Evolutionary conservation across 1,140 invertebrate species (phyloP), one percentile per base, ranked within the genome.

Genomic region (Cotesia glomerata): DNA sequence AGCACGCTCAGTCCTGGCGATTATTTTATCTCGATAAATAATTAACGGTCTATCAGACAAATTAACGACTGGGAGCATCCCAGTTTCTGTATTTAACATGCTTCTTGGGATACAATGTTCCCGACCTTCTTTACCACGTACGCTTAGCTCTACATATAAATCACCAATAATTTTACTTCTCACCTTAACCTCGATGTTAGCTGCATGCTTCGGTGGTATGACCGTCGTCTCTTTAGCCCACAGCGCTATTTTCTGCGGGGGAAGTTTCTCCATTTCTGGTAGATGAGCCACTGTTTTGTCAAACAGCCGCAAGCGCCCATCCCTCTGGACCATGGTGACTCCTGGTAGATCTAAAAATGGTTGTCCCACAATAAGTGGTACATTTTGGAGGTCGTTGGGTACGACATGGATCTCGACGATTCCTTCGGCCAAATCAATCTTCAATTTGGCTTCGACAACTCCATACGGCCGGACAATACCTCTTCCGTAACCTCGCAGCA

Each of bases 321-420:
- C 63, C 13, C 59, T 64, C 54, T 64, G 56, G 4, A 78, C 73
- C 3, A 62, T 66, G 0, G 71, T 72, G 8, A 78, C 70, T 26
- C 64, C 69, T 39, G 72, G 67, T 18, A 74, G 34, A n/a, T 64
- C 64, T n/a, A 75, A 13, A 56, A 78, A 72, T 5, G 77, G 63
- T 51, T 76, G 75, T 18, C 75, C 75, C 52, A 78, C 73, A 49
- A 78, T 73, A n/a, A 76, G 18, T 13, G 66, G 67, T n/a, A 78
- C 65, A 8, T 49, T 34, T 62, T 78, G 75, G 11, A 71, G 3
- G 26, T 75, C 54, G 63, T 78, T 52, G 11, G 73, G 74, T 14
- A 76, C 73, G 39, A 78, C 69, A 34, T 63, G 62, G 2, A 74
- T 64, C 16, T 72, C 63, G 49, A 74, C 75, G 9, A 2, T 16